Conservation (phyloP, 2,888 invertebrate genomes). For the Thymelicus sylvestris region DNA sequence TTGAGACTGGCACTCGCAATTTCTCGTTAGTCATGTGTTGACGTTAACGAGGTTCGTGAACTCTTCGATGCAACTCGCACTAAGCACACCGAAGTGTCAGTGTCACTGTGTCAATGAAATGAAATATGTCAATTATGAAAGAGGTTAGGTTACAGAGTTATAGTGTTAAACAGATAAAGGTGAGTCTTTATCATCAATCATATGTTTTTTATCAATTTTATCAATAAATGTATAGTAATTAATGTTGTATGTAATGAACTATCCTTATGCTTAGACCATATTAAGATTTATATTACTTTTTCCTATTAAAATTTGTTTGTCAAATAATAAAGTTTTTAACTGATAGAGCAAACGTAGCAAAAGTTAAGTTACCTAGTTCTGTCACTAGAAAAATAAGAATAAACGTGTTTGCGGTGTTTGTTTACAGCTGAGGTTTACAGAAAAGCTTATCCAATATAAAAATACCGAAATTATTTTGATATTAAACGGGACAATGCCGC, state of each 20-base stretch:
- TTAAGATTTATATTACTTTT: background rate
- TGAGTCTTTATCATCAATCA: background rate
- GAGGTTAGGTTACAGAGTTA: too few species aligned
- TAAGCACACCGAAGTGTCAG: too few species aligned
- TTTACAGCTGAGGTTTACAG: too few species aligned
- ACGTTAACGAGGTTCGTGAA: too few species aligned
- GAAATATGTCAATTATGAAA: too few species aligned
- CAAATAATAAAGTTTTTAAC: background rate
- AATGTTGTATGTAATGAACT: background rate
- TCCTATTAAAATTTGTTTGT: background rate
- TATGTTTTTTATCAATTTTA: background rate
- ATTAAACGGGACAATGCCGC: slow-evolving; percentile 85
- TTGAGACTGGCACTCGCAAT: too few species aligned
- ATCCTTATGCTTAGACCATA: background rate
- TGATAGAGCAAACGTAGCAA: background rate
- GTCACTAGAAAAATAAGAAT: background rate
- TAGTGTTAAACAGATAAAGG: too few species aligned
- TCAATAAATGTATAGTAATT: background rate
- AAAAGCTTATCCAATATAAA: background rate
- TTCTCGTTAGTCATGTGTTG: too few species aligned
- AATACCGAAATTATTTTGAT: background rate
- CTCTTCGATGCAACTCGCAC: too few species aligned
- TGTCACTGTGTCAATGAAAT: too few species aligned
- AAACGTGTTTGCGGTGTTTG: background rate
- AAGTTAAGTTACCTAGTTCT: background rate